Conservation (phyloP, 1,140 invertebrate species). For the Harlomillsia oculata region DNA sequence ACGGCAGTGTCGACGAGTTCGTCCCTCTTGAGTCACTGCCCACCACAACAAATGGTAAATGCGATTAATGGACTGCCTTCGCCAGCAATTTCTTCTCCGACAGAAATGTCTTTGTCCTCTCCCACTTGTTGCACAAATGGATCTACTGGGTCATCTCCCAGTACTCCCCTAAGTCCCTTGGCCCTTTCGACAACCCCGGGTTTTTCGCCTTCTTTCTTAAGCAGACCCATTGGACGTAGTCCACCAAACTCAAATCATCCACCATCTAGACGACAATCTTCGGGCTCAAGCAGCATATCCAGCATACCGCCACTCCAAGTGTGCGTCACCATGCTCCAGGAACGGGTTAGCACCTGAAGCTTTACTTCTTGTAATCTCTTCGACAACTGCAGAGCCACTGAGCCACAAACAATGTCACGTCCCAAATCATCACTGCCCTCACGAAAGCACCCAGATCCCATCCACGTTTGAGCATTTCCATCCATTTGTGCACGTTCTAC, state of each 20-base stretch:
- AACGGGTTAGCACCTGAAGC: conserved; percentile 59
- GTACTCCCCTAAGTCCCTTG: conserved; percentile 17
- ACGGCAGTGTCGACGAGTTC: conserved; percentile 16
- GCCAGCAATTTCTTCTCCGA: conserved; percentile 37
- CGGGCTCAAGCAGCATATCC: conserved; percentile 40
- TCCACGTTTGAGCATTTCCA: background rate
- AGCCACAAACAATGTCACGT: no score
- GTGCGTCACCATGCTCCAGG: conserved; percentile 69
- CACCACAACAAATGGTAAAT: conserved; percentile 35
- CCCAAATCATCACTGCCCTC: background rate
- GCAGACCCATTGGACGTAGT: conserved; percentile 54
- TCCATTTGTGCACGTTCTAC: no score
- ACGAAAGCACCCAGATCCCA: conserved; percentile 1
- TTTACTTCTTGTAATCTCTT: conserved; percentile 25
- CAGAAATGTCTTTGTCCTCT: conserved; percentile 23
- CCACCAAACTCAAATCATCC: conserved; percentile 48
- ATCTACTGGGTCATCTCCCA: conserved; percentile 22
- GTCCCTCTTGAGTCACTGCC: conserved; percentile 27
- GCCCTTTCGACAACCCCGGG: conserved; percentile 5
- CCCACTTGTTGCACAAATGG: conserved; percentile 26
- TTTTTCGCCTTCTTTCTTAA: conserved; percentile 41
- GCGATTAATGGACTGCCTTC: conserved; percentile 36
- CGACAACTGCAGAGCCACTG: no score
- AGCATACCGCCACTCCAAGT: conserved; percentile 46
- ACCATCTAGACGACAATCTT: conserved; percentile 35